Conservation (phyloP, 2,113 vertebrate genomes). For the Struthidea cinerea region DNA sequence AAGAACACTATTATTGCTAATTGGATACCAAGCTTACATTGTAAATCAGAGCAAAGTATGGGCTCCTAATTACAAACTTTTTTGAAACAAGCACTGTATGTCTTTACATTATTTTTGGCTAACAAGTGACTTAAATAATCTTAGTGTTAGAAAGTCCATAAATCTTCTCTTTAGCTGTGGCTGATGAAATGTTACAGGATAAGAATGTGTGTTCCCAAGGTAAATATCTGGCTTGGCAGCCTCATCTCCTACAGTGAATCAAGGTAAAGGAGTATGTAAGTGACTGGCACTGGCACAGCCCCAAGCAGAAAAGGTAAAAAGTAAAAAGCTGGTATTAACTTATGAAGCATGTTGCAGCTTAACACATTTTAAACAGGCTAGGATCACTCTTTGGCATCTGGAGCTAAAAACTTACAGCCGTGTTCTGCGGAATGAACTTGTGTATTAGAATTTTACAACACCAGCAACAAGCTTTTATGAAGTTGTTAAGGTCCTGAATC, state of each 20-base stretch:
- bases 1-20: conserved; percentile 77
- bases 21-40: conserved; percentile 70
- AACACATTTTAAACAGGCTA: conserved; percentile 54
- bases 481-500: conserved; percentile 46
- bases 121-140: conserved; percentile 70
- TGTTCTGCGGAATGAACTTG: conserved; percentile 46
- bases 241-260: conserved; percentile 40
- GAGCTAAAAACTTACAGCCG: conserved; percentile 41
- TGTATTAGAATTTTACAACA: conserved; percentile 55
- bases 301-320: conserved; percentile 39
- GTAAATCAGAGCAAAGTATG: conserved; percentile 72
- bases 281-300: conserved; percentile 38
- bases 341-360: conserved; percentile 34
- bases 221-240: conserved; percentile 72
- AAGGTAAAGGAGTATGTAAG: conserved; percentile 36
- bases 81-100: conserved; percentile 71
- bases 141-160: conserved; percentile 68
- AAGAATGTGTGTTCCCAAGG: conserved; percentile 67
- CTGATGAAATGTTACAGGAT: conserved; percentile 66
- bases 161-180: conserved; percentile 71
- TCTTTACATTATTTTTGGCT: conserved; percentile 78
- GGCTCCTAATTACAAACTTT: conserved; percentile 69
- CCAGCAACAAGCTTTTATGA: conserved; percentile 57
- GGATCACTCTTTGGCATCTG: conserved; percentile 30
- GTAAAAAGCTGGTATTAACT: conserved; percentile 27